Conservation (phyloP, 2,888 invertebrate genomes). For the Pseudoips prasinana region DNA sequence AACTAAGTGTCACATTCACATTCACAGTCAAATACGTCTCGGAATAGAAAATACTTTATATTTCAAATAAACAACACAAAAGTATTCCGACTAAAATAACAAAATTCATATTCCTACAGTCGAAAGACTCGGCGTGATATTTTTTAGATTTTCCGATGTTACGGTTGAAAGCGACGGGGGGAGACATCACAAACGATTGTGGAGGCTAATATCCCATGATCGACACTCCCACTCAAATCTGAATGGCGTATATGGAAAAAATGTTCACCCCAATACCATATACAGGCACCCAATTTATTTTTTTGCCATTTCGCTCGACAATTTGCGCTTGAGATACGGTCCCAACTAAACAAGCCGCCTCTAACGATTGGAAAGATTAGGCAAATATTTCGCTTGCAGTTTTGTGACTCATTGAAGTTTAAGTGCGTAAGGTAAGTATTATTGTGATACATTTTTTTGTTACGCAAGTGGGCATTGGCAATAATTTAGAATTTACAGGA, state of each 20-base stretch:
- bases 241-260: slow-evolving; percentile 22
- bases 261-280: slow-evolving; percentile 19
- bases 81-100: too few relatives aligned
- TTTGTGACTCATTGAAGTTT: too few relatives aligned
- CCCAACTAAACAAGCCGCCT: slow-evolving; percentile 5
- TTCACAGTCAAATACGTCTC: too few relatives aligned
- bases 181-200: slow-evolving; percentile 21
- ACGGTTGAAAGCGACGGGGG: slow-evolving; percentile 17
- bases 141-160: slow-evolving; percentile 16
- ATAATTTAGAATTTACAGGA: too few relatives aligned
- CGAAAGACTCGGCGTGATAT: slow-evolving; percentile 6
- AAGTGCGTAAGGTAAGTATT: too few relatives aligned
- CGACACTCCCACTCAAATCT: slow-evolving; percentile 24
- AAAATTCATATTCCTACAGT: too few relatives aligned
- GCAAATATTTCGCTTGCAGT: background rate
- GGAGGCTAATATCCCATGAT: slow-evolving; percentile 29
- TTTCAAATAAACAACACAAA: too few relatives aligned
- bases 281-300: slow-evolving; percentile 25
- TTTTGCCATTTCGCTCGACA: slow-evolving; percentile 18
- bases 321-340: slow-evolving; percentile 3
- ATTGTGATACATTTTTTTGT: too few relatives aligned
- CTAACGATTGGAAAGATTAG: slow-evolving; percentile 6
- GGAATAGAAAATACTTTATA: too few relatives aligned
- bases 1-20: too few relatives aligned
- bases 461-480: too few relatives aligned